Evolutionary conservation across 2,888 invertebrate species (phyloP).

Genomic region (Leucophenga montana): DNA sequence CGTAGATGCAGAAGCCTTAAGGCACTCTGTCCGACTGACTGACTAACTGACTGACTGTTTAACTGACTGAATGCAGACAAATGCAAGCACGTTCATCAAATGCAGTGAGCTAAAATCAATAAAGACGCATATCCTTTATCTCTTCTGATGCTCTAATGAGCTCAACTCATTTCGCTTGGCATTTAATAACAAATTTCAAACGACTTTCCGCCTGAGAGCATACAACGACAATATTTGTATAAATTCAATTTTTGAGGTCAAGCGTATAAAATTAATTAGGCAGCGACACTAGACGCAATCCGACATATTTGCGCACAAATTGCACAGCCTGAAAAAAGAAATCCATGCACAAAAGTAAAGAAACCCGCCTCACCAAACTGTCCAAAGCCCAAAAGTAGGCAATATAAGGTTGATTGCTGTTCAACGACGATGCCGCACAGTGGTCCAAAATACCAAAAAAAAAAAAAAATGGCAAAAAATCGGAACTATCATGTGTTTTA

Average conservation of each 20-base stretch:
- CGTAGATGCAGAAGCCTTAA: not conserved
- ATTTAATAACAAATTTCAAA: slow-evolving; percentile 2
- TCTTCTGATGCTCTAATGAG: not conserved
- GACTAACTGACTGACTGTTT: not conserved
- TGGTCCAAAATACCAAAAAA: no score
- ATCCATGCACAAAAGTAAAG: not conserved
- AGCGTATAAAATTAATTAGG: slow-evolving; percentile 70
- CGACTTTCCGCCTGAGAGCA: not conserved
- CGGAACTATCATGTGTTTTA: no score
- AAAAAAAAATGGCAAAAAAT: no score
- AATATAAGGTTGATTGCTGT: not conserved
- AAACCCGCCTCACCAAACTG: not conserved
- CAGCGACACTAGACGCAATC: slow-evolving; percentile 34
- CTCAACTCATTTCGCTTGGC: not conserved
- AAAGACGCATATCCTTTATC: slow-evolving; percentile 39
- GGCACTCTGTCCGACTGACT: not conserved
- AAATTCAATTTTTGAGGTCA: slow-evolving; percentile 48
- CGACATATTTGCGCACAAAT: not conserved
- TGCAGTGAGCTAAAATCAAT: slow-evolving; percentile 46
- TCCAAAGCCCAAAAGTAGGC: not conserved
- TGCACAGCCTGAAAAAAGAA: not conserved
- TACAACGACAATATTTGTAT: no score
- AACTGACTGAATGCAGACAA: slow-evolving; percentile 40
- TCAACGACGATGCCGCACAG: not conserved
- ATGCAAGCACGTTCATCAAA: slow-evolving; percentile 53